phyloP scores from a whole-genome alignment of 2,113 vertebrate genomes.

The Pao palembangensis region DNA sequence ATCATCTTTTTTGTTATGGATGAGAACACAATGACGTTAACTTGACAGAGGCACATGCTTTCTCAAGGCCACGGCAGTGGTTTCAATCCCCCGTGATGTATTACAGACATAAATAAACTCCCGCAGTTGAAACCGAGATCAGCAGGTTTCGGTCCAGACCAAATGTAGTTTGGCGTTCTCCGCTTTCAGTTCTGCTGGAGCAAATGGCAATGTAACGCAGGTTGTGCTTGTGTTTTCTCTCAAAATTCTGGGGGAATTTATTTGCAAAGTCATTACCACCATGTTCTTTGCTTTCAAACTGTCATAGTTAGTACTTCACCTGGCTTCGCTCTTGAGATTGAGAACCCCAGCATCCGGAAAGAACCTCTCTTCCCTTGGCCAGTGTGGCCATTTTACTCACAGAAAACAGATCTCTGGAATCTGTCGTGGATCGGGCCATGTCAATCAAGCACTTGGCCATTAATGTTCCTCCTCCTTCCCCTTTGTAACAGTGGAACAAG shows the following conservation, averaged over 20 bases:
- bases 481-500: constrained; percentile 55
- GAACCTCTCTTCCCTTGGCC: constrained; percentile 45
- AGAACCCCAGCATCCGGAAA: constrained; percentile 36
- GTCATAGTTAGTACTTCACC: constrained; percentile 2
- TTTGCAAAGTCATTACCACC: constrained; percentile 8
- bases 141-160: constrained; percentile 7
- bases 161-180: constrained; percentile 15
- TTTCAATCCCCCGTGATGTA: constrained; percentile 1
- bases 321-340: constrained; percentile 11
- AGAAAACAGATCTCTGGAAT: constrained; percentile 56
- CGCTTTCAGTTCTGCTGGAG: no score
- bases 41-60: constrained; percentile 5
- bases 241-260: constrained; percentile 1
- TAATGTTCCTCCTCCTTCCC: constrained; percentile 32
- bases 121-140: constrained; percentile 7
- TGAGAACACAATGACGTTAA: constrained; percentile 16
- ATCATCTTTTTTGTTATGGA: constrained; percentile 18
- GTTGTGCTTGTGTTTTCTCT: constrained; percentile 1
- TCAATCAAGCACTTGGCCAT: constrained; percentile 63
- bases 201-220: no score
- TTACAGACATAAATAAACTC: constrained; percentile 7
- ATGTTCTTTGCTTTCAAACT: constrained; percentile 4
- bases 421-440: constrained; percentile 55
- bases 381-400: constrained; percentile 56
- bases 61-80: not conserved